phyloP scores from a whole-genome alignment of 2,888 invertebrate genomes.

The Diploptera punctata region DNA sequence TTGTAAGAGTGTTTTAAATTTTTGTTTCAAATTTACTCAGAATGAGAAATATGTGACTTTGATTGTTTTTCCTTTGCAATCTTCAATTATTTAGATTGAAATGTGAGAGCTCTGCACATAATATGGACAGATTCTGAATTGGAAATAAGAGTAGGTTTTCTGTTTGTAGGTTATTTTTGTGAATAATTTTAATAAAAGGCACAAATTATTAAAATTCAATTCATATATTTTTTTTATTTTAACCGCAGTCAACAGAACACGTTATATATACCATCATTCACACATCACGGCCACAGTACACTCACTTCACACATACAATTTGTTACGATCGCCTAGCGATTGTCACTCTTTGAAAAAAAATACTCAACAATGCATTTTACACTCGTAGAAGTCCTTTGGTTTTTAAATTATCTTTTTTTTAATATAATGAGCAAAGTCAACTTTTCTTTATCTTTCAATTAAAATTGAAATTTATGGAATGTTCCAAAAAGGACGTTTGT shows the following conservation, averaged over 20 bases:
- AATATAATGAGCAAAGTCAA: slow-evolving; percentile 6
- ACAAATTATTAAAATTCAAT: slow-evolving; percentile 22
- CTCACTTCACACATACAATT: not conserved
- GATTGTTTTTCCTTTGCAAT: no score
- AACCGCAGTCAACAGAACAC: slow-evolving; percentile 32
- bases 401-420: slow-evolving; percentile 3
- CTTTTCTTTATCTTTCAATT: not conserved
- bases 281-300: not conserved
- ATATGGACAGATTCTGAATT: no score
- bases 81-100: no score
- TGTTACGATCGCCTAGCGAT: not conserved
- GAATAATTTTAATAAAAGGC: no score
- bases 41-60: no score
- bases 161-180: no score
- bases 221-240: slow-evolving; percentile 27
- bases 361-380: slow-evolving; percentile 1
- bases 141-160: no score
- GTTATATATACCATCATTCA: slow-evolving; percentile 19
- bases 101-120: no score
- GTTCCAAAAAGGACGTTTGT: not conserved
- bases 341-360: slow-evolving; percentile 1
- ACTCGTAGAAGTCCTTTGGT: not conserved
- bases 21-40: no score
- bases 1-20: no score
- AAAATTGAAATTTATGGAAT: not conserved